Base-by-base conservation (phyloP, 2,113 vertebrate species). In the Phalacrocorax carbo region DNA sequence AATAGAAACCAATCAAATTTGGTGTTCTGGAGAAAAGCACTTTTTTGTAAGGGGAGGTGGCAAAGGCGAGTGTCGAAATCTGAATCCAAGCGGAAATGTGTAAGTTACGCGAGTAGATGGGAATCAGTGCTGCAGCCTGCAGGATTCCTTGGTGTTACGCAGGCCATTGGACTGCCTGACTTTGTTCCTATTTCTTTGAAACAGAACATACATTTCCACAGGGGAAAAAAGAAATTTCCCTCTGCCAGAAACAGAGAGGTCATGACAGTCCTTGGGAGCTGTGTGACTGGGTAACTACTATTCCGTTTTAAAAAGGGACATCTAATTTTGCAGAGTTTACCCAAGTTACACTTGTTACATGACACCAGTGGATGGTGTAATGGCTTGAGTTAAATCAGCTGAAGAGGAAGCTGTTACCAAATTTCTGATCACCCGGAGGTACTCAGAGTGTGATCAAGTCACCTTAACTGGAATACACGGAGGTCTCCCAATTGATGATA, bases 41-140 rank as follows among this genome's bases (percentile, higher is more conserved):
- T 49, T 25, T 79, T 77, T 79, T 36, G 4, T 48, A 58, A 54
- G n/a, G 13, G 36, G 4, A 49, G 6, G 55, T 26, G 42, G 22
- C 14, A 12, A 14, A 58, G 13, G 17, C 0, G 0, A 30, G 12
- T 19, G 15, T 25, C 23, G 51, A 87, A 85, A 82, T 57, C 65
- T 54, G 75, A 65, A n/a, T 80, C 40, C 15, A 61, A 86, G 30
- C 21, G 34, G 55, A 69, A 78, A 30, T 10, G 9, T 46, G 76
- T 65, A 42, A 21, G 44, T 52, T 86, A 25, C 32, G 6, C 1
- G 0, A 27, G 17, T 29, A 82, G 65, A 36, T 8, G 27, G 44
- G 49, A 92, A n/a, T 70, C 25, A 36, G 4, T 0, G 0, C 36
- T 3, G 5, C 15, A 80, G 71, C 15, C 49, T 30, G 4, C 0